Conservation (phyloP, 2,888 invertebrate genomes). For the Pyrrhia umbra region DNA sequence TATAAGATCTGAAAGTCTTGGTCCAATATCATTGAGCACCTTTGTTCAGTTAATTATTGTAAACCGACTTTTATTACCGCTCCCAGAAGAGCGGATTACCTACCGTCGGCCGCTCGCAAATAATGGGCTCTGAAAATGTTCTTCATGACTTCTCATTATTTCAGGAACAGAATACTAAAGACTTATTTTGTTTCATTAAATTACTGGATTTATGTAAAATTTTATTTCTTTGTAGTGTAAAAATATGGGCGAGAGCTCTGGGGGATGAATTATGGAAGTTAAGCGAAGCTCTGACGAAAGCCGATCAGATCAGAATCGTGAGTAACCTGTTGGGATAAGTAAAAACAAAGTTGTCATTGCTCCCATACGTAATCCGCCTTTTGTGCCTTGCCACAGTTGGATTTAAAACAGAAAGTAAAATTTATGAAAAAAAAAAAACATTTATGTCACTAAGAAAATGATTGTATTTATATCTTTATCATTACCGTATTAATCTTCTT, state of each 20-base stretch:
- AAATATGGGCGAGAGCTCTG: slow-evolving; percentile 94
- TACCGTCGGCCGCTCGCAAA: slow-evolving; percentile 1
- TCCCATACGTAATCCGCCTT: too few relatives aligned
- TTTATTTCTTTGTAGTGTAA: slow-evolving; percentile 90
- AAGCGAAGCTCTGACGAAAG: slow-evolving; percentile 94
- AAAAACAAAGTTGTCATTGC: too few relatives aligned
- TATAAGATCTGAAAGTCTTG: neutral
- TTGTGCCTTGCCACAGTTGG: too few relatives aligned
- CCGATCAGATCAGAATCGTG: slow-evolving; percentile 94
- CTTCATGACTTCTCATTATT: slow-evolving; percentile 14
- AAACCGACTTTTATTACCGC: slow-evolving; percentile 14
- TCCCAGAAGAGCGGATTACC: slow-evolving; percentile 9
- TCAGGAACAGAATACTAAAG: slow-evolving; percentile 1
- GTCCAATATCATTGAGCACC: neutral
- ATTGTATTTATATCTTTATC: too few relatives aligned
- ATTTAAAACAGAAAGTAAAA: too few relatives aligned
- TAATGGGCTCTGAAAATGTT: slow-evolving; percentile 18
- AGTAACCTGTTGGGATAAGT: too few relatives aligned
- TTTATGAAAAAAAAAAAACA: too few relatives aligned
- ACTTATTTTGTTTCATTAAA: neutral
- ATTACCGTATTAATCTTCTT: neutral
- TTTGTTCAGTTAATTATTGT: slow-evolving; percentile 6
- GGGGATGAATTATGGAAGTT: slow-evolving; percentile 95
- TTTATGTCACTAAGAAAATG: too few relatives aligned
- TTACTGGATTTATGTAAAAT: neutral